These are phyloP conservation scores for Hoplias malabaricus DNA, from an alignment of 2,113 vertebrate genomes.

Conservation along the genomic window DNA sequence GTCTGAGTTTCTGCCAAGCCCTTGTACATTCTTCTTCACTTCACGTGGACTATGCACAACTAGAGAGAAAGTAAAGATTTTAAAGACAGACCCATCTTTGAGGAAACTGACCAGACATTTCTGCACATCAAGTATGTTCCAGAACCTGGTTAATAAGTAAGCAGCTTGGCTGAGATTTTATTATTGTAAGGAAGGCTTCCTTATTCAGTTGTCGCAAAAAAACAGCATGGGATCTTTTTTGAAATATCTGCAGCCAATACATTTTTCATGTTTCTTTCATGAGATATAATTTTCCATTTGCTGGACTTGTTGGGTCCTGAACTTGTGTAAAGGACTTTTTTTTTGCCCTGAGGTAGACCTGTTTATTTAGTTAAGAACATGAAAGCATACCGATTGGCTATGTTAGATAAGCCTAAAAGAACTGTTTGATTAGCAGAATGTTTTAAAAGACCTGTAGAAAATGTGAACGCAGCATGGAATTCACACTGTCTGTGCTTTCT, in stretches of 20 bases:
- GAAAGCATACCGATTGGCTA: background rate
- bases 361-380: background rate
- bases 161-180: background rate
- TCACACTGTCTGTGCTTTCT: too few relatives aligned
- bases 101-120: background rate
- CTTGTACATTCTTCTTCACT: background rate
- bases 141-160: conserved; percentile 53
- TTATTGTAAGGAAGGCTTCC: background rate
- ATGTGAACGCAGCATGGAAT: too few relatives aligned
- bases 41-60: background rate
- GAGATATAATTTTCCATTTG: background rate
- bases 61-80: background rate
- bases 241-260: background rate
- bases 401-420: background rate
- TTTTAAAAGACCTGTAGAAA: background rate
- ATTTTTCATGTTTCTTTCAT: background rate
- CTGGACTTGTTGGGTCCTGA: background rate
- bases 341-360: background rate
- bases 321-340: too few relatives aligned
- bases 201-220: background rate
- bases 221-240: background rate
- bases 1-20: background rate
- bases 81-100: background rate
- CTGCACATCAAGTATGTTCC: conserved; percentile 13
- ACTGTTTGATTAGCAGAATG: background rate